Conservation (phyloP, 35 echinoderm and acorn worm genomes). For the Eucidaris tribuloides region DNA sequence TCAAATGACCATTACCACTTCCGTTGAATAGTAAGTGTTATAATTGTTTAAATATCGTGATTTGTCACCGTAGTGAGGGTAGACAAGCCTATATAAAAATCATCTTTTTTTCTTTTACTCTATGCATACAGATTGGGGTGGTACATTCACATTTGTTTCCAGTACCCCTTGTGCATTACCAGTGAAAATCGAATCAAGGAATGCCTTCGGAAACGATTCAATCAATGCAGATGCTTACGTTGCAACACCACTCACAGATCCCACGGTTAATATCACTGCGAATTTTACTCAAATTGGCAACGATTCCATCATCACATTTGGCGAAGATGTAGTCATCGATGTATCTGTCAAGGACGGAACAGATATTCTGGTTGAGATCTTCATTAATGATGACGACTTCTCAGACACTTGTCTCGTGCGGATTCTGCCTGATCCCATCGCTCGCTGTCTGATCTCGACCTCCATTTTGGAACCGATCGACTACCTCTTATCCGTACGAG, state of each 20-base stretch:
- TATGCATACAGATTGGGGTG: slow-evolving; percentile 16
- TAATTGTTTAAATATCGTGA: not conserved
- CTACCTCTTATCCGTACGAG: not conserved
- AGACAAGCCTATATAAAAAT: not conserved
- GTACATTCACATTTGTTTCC: not conserved
- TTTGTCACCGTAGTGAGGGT: not conserved
- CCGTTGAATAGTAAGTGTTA: not conserved
- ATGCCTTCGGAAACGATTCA: slow-evolving; percentile 23
- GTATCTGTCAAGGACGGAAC: not conserved
- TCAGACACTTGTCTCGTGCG: not conserved
- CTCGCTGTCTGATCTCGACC: not conserved
- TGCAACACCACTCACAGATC: no score
- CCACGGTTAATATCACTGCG: not conserved
- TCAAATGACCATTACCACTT: not conserved
- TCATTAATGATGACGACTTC: not conserved
- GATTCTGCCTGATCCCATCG: not conserved
- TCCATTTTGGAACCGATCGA: not conserved
- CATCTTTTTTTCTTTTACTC: not conserved
- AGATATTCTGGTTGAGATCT: not conserved
- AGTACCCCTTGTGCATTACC: not conserved
- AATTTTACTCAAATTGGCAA: not conserved
- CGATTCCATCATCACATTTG: not conserved
- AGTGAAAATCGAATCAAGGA: not conserved
- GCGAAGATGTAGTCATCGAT: not conserved
- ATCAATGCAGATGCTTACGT: no score